phyloP scores from a whole-genome alignment of 2,113 vertebrate genomes.

The Hipposideros armiger region DNA sequence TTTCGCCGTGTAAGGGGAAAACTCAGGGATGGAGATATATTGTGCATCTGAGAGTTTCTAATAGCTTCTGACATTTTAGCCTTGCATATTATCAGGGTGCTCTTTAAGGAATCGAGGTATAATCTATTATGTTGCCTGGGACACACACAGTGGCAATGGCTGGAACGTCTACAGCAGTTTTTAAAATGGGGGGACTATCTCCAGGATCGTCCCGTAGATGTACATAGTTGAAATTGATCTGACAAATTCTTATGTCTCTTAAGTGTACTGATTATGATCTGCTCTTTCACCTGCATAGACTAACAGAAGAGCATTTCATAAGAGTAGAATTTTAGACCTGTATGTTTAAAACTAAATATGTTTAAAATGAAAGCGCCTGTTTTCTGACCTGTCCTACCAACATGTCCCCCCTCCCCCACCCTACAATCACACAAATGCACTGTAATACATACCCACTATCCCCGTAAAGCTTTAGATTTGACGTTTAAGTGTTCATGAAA shows the following conservation, averaged over 20 bases:
- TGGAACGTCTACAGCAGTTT: slow-evolving; percentile 16
- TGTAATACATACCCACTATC: background rate
- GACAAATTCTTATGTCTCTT: slow-evolving; percentile 53
- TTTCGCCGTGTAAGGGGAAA: slow-evolving; percentile 89
- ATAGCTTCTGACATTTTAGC: slow-evolving; percentile 91
- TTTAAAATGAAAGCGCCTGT: background rate
- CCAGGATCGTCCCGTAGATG: slow-evolving; percentile 35
- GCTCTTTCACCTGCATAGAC: slow-evolving; percentile 21
- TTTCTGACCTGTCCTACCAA: slow-evolving; percentile 6
- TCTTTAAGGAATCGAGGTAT: slow-evolving; percentile 84
- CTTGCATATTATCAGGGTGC: slow-evolving; percentile 88
- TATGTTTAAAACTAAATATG: slow-evolving; percentile 26
- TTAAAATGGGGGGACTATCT: slow-evolving; percentile 14
- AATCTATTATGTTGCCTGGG: slow-evolving; percentile 82
- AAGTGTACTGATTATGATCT: background rate
- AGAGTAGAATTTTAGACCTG: background rate
- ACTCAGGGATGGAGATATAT: slow-evolving; percentile 90
- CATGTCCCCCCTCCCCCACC: background rate
- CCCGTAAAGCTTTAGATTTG: slow-evolving; percentile 69
- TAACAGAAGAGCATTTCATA: slow-evolving; percentile 37
- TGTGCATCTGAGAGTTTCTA: slow-evolving; percentile 90
- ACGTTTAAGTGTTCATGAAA: slow-evolving; percentile 80
- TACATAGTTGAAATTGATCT: slow-evolving; percentile 64
- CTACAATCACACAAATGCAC: background rate
- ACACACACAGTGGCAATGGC: slow-evolving; percentile 50